phyloP scores from a whole-genome alignment of 1,140 invertebrate species.

The Kradibia gibbosae region DNA sequence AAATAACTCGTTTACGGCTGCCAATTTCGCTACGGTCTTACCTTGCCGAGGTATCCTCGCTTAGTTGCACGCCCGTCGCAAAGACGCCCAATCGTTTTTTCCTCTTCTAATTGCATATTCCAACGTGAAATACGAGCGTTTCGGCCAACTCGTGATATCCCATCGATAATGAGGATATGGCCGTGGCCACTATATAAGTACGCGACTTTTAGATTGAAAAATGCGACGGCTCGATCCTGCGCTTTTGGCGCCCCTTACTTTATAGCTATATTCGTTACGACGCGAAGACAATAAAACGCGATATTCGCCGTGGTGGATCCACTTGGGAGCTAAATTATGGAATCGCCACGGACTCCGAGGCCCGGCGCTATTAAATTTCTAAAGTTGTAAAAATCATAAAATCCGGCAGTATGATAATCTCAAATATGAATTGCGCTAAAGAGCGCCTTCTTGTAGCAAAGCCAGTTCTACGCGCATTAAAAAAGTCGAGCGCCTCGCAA shows the following conservation, averaged over 20 bases:
- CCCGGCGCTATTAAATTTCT: constrained; percentile 2
- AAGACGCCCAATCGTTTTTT: constrained; percentile 20
- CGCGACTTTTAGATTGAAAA: constrained; percentile 40
- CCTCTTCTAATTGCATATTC: constrained; percentile 47
- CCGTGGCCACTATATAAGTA: neutral
- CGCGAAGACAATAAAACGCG: constrained; percentile 32
- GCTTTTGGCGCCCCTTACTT: neutral
- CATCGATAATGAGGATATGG: constrained; percentile 48
- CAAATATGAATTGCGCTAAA: constrained; percentile 20
- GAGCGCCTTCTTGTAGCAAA: constrained; percentile 13
- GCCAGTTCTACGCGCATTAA: neutral
- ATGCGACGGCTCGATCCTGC: neutral
- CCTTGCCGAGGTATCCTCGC: constrained; percentile 9
- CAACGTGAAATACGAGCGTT: constrained; percentile 43
- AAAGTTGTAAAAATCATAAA: constrained; percentile 29
- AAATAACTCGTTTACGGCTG: constrained; percentile 49
- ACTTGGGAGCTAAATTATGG: constrained; percentile 40
- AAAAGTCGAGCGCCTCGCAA: constrained; percentile 6
- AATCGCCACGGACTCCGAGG: constrained; percentile 12
- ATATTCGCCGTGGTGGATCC: constrained; percentile 9
- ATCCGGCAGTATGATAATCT: constrained; percentile 6
- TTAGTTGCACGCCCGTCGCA: constrained; percentile 5
- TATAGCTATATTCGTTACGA: constrained; percentile 36
- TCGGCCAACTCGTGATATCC: constrained; percentile 24
- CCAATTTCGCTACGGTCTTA: constrained; percentile 46